These are phyloP conservation scores for Cyphomyrmex costatus DNA, from an alignment of 1,140 invertebrate genomes.

Conservation along the genomic window DNA sequence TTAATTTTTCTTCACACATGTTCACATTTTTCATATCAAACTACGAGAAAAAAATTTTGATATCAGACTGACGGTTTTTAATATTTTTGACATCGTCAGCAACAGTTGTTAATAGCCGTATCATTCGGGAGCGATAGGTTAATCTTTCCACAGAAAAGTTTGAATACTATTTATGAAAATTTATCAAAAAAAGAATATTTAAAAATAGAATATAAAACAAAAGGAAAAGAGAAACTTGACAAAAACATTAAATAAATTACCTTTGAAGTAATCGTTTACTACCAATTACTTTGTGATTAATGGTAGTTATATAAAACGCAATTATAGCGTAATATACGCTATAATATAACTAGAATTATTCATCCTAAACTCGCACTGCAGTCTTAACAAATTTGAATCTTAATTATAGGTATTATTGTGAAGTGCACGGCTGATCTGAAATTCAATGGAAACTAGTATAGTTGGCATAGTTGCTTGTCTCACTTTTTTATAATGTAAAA, in stretches of 20 bases:
- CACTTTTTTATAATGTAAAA: neutral
- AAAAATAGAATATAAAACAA: neutral
- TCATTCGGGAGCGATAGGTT: neutral
- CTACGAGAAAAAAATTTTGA: neutral
- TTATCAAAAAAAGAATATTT: neutral
- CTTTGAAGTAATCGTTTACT: neutral
- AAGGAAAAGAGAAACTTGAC: neutral
- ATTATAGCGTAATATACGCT: neutral
- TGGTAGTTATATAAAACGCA: neutral
- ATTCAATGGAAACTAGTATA: neutral
- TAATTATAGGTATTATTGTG: neutral
- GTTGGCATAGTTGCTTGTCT: neutral
- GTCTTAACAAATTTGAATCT: neutral
- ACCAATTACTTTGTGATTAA: neutral
- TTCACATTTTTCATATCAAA: neutral
- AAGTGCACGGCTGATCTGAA: neutral
- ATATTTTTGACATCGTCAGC: neutral
- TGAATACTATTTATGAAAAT: neutral
- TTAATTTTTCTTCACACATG: neutral
- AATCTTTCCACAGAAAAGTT: neutral
- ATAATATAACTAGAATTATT: neutral
- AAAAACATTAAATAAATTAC: neutral
- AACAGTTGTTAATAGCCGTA: neutral
- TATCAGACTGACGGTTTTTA: neutral
- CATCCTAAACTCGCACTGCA: neutral